phyloP scores from a whole-genome alignment of 2,113 vertebrate genomes.

The Eurystomus gularis region DNA sequence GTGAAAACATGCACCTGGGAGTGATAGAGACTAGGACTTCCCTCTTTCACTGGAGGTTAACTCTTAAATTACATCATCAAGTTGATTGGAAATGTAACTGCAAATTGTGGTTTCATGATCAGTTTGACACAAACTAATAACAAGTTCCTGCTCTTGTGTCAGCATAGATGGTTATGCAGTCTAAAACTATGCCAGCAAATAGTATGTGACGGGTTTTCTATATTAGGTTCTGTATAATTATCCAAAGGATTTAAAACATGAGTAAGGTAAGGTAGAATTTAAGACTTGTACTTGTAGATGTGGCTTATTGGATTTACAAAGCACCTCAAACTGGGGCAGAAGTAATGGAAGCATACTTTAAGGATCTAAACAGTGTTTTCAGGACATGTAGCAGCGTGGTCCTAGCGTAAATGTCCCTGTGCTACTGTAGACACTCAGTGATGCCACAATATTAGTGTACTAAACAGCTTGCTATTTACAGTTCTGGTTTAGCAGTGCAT shows the following conservation, averaged over 20 bases:
- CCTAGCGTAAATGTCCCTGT: background rate
- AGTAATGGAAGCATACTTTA: background rate
- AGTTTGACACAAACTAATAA: background rate
- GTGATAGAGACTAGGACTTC: background rate
- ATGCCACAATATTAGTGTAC: background rate
- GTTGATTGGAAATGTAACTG: background rate
- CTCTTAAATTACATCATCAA: background rate
- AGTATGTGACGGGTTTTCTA: background rate
- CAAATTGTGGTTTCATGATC: background rate
- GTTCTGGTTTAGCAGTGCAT: background rate
- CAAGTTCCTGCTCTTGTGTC: background rate
- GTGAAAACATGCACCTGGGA: background rate
- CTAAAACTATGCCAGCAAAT: background rate
- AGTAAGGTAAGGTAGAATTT: background rate
- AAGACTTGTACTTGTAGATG: background rate
- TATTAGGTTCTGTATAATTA: background rate
- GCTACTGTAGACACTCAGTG: background rate
- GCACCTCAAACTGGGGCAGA: background rate
- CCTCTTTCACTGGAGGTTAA: background rate
- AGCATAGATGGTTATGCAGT: background rate
- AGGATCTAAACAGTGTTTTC: background rate
- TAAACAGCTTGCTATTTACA: background rate
- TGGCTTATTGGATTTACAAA: background rate
- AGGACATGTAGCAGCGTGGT: background rate
- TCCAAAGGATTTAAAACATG: background rate